These are phyloP conservation scores for Lamprotornis superbus DNA, from an alignment of 2,113 vertebrate species.

Conservation along the genomic window DNA sequence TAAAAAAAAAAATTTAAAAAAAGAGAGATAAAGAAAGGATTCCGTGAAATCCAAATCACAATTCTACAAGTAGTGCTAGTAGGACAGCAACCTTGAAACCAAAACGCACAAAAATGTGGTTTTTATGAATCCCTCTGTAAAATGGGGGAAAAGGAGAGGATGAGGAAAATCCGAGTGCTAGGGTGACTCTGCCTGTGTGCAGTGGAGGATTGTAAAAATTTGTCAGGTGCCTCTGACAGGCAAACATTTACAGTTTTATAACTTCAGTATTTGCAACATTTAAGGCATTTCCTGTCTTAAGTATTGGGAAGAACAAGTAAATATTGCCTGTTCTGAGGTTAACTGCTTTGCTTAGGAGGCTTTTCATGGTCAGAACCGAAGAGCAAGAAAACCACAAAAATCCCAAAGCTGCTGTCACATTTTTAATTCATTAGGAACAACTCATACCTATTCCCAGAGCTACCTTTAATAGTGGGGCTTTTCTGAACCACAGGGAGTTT, in stretches of 20 bases:
- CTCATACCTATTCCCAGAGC: background rate
- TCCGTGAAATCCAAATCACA: background rate
- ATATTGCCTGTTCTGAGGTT: conserved; percentile 51
- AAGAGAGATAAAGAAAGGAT: background rate
- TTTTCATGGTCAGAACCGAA: background rate
- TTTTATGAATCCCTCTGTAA: background rate
- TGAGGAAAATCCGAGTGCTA: background rate
- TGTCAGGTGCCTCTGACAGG: conserved; percentile 24
- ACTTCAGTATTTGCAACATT: conserved; percentile 57
- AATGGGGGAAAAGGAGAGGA: background rate
- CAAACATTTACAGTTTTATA: conserved; percentile 54
- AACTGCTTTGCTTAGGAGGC: background rate
- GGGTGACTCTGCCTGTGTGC: background rate
- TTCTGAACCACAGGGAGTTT: background rate
- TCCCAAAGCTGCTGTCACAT: conserved; percentile 27
- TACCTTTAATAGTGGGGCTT: background rate
- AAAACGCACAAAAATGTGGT: background rate
- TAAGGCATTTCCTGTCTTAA: conserved; percentile 62
- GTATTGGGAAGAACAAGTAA: conserved; percentile 44
- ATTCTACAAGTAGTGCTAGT: background rate
- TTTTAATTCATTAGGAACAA: conserved; percentile 35
- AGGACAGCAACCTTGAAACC: background rate
- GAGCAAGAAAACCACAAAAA: conserved; percentile 38
- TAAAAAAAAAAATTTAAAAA: background rate
- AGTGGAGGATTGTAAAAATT: background rate